A percentile compares a stretch with the other conserved stretches of the same genome.
phyloP scores from a whole-genome alignment of 2,113 vertebrate genomes.

The Chamaea fasciata region DNA sequence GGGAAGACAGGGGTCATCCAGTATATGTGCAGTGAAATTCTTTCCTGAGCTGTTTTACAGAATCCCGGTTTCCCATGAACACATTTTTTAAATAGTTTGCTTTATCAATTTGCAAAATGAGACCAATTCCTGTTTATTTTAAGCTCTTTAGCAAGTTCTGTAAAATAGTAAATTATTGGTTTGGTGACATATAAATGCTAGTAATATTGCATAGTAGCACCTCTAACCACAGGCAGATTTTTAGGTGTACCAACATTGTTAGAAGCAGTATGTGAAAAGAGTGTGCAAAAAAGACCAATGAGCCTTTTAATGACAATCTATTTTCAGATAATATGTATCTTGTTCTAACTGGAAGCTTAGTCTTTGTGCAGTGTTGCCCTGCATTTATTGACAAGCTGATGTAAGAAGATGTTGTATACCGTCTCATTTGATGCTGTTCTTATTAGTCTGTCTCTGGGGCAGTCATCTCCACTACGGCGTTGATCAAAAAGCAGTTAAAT shows the following conservation, averaged over 20 bases:
- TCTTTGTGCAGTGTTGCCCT: neutral
- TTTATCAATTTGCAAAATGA: neutral
- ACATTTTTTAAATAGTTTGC: neutral
- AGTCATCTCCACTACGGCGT: neutral
- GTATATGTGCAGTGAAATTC: neutral
- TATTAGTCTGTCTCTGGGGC: neutral
- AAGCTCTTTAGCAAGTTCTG: neutral
- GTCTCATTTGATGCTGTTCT: neutral
- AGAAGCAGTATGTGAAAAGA: neutral
- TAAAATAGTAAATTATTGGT: neutral
- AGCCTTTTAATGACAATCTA: neutral
- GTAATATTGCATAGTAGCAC: neutral
- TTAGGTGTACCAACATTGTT: neutral
- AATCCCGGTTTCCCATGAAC: neutral
- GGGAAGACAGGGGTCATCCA: neutral
- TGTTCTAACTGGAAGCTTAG: neutral
- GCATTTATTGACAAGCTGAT: neutral
- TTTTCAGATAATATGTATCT: neutral
- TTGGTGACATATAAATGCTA: neutral
- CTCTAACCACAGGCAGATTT: neutral
- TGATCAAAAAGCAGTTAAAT: neutral
- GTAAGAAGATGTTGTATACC: neutral
- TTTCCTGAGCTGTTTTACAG: neutral
- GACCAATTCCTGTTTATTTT: neutral
- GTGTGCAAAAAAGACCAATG: neutral